These are phyloP conservation scores for Psophia crepitans DNA, from an alignment of 2,113 vertebrate genomes.

Conservation along the genomic window DNA sequence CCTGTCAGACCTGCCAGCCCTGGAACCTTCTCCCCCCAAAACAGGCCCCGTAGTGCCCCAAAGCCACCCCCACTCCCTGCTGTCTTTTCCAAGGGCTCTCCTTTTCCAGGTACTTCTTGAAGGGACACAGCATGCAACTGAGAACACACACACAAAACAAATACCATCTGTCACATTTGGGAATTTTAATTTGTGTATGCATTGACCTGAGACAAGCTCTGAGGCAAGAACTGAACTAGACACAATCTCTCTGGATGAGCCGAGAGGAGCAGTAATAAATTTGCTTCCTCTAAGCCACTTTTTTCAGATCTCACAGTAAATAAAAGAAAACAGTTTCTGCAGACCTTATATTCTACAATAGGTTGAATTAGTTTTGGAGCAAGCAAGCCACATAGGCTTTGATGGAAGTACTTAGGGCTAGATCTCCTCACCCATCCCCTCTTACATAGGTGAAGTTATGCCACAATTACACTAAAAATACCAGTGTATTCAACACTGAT, in stretches of 20 bases:
- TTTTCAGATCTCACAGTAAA: neutral
- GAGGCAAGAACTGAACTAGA: neutral
- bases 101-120: neutral
- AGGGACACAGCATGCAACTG: neutral
- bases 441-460: neutral
- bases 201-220: constrained; percentile 47
- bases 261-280: neutral
- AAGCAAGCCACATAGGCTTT: neutral
- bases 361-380: neutral
- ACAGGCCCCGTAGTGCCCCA: neutral
- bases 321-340: neutral
- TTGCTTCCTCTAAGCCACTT: neutral
- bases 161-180: constrained; percentile 30
- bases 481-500: neutral
- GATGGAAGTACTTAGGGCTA: neutral
- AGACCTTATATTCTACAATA: neutral
- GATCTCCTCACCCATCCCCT: neutral
- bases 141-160: neutral
- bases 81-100: neutral
- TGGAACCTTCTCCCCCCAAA: neutral
- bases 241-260: neutral
- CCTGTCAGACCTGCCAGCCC: neutral
- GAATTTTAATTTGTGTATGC: constrained; percentile 18
- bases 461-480: neutral
- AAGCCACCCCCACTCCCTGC: neutral